Conservation (phyloP, 1,140 invertebrate genomes). For the Protaetia brevitarsis region DNA sequence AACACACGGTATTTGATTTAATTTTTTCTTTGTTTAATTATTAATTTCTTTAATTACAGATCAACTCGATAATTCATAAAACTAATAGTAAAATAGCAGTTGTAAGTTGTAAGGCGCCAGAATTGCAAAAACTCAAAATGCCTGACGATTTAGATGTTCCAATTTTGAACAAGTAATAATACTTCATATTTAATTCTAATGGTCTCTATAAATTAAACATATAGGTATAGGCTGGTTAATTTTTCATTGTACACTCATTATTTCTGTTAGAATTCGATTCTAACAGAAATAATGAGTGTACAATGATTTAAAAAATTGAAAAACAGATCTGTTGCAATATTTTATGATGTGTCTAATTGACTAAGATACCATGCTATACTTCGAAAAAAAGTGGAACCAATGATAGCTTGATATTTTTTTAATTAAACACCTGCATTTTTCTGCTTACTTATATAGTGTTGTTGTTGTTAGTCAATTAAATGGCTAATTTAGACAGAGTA, state of each 20-base stretch:
- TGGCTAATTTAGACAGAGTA: no score
- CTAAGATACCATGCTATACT: no score
- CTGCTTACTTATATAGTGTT: no score
- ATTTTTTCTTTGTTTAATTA: neutral
- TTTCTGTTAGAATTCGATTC: neutral
- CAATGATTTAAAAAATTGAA: no score
- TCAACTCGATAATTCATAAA: neutral
- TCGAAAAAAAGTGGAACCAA: no score
- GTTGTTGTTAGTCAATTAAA: no score
- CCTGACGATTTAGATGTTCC: neutral
- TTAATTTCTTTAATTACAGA: neutral
- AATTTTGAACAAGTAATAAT: neutral
- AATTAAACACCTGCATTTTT: no score
- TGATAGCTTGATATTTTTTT: no score
- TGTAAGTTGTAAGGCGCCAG: neutral
- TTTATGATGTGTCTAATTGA: no score
- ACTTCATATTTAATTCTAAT: neutral
- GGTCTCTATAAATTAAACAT: neutral
- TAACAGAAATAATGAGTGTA: no score
- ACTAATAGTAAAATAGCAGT: neutral
- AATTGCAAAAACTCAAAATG: neutral
- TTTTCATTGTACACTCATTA: neutral
- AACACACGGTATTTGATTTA: neutral
- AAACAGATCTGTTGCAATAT: no score
- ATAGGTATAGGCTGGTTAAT: neutral